Evolutionary conservation across 2,113 vertebrate species (phyloP), one percentile per base, ranked within the genome.

Genomic region (Ceratotherium simum): DNA sequence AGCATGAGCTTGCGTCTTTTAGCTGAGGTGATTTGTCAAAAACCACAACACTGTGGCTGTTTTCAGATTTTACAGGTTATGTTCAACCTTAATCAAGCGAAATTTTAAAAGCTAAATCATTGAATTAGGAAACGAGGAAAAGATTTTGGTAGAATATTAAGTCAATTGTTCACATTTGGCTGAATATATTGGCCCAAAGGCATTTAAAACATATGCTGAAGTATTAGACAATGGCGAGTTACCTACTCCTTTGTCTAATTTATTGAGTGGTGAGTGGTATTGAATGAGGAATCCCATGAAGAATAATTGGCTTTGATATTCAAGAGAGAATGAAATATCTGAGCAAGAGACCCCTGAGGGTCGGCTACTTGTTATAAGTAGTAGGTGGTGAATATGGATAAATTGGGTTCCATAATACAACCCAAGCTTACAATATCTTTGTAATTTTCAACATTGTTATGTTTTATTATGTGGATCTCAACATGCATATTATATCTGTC

Each of bases 1-100:
- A 96, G 31, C 96, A 97, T 95, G 91, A 97, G 85, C 78, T 95
- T 98, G 97, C 13, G 69, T 86, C 96, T 97, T 97, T 93, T 39
- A 90, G 92, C 51, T 79, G 79, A 82, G 73, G 95, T 56, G 39
- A 97, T 97, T 96, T 96, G 95, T 98, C 86, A 97, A 89, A 96
- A 97, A 83, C 58, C 62, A 87, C 18, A 96, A 64, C 36, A 62
- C 64, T 93, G 70, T 97, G 81, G 72, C 93, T 64, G 13, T 91
- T 89, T 94, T 62, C 51, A 90, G 42, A 95, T 82, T 97, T 91
- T 95, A 69, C 86, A 72, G 13, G 33, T 86, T 93, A 83, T 93
- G 29, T 46, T 96, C 82, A 81, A 46, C 78, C 31, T 97, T 80
- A 96, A 70, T 92, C 48, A 89, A 84, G 69, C 23, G 29, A 42